Evolutionary conservation across 2,113 vertebrate species (phyloP).

Genomic region (Sula dactylatra): DNA sequence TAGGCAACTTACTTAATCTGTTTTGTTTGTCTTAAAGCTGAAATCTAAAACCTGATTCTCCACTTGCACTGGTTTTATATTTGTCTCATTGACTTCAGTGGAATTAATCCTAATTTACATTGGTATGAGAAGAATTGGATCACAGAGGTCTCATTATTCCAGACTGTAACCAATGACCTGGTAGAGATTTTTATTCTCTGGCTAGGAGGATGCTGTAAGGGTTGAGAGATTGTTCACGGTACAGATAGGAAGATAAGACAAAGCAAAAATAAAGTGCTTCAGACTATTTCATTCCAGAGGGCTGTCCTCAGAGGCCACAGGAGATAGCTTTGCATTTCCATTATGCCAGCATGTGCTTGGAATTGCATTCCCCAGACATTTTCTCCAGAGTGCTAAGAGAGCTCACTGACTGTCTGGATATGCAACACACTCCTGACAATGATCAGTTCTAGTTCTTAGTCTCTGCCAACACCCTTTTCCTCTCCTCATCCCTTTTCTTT

Average conservation of each 20-base stretch:
- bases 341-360: background rate
- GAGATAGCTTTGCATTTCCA: conserved; percentile 11
- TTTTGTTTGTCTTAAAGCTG: background rate
- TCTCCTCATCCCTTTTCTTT: background rate
- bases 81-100: background rate
- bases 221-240: background rate
- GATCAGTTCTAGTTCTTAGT: background rate
- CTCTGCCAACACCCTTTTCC: background rate
- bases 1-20: background rate
- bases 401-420: background rate
- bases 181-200: background rate
- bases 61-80: background rate
- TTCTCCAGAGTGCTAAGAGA: background rate
- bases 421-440: background rate
- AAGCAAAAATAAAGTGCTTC: conserved; percentile 7
- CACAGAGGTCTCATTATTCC: background rate
- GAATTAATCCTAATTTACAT: conserved; percentile 12
- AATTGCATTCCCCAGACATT: background rate
- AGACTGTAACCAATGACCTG: background rate
- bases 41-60: background rate
- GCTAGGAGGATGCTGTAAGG: background rate
- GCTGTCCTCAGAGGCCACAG: background rate
- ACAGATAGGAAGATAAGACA: background rate
- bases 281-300: background rate
- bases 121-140: background rate